Evolutionary conservation across 2,113 vertebrate genomes (phyloP).

Genomic region (Zosterops lateralis): DNA sequence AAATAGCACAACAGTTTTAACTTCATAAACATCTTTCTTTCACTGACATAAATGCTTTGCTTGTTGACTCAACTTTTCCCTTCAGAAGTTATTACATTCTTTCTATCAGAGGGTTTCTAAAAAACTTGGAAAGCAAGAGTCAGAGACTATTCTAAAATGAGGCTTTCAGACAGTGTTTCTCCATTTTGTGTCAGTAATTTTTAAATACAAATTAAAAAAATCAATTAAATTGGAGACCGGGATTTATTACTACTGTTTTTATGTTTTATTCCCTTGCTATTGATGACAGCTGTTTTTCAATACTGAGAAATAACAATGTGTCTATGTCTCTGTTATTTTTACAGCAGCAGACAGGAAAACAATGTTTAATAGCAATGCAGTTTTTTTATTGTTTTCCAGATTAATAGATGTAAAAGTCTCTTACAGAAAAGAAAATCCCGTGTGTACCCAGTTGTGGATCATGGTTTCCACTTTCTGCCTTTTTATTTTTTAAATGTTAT

Average conservation of each 20-base stretch:
- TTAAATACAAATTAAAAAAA: neutral
- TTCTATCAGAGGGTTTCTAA: neutral
- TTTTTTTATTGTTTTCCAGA: neutral
- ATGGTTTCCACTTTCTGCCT: neutral
- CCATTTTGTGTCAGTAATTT: neutral
- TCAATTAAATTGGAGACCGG: neutral
- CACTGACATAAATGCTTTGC: neutral
- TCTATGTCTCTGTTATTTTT: neutral
- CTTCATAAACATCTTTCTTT: neutral
- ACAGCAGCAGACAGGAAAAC: neutral
- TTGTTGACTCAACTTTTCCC: conserved; percentile 10
- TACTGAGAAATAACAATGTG: neutral
- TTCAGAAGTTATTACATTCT: neutral
- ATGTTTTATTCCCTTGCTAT: neutral
- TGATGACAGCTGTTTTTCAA: neutral
- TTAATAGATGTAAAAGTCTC: neutral
- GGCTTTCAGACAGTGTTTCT: neutral
- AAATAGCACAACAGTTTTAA: neutral
- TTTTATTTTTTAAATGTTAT: neutral
- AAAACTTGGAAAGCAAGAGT: neutral
- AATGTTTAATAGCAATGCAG: neutral
- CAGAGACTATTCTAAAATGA: neutral
- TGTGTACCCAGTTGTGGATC: neutral
- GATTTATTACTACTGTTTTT: neutral
- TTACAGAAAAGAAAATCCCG: neutral